These are phyloP conservation scores for Elephantulus edwardii DNA, from an alignment of 2,113 vertebrate genomes.

Conservation along the genomic window DNA sequence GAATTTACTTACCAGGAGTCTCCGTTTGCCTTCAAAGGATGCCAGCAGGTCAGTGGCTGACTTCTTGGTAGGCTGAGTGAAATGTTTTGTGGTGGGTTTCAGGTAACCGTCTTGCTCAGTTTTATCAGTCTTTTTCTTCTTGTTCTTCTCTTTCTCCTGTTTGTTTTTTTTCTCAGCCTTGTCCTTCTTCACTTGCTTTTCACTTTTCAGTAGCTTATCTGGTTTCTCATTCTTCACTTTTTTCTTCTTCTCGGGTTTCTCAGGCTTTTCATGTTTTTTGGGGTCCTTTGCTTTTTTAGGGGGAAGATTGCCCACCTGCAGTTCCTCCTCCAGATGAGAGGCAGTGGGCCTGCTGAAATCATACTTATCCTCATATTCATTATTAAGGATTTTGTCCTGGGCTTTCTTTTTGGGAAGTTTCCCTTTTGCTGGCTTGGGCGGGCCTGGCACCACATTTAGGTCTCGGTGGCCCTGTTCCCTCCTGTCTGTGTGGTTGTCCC, in stretches of 20 bases:
- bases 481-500: conserved; percentile 91
- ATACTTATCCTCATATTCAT: conserved; percentile 92
- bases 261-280: conserved; percentile 86
- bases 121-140: conserved; percentile 90
- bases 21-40: conserved; percentile 94
- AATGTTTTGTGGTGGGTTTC: conserved; percentile 86
- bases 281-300: conserved; percentile 87
- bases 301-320: conserved; percentile 76
- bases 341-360: conserved; percentile 83
- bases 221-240: conserved; percentile 87
- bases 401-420: conserved; percentile 89
- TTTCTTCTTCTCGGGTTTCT: conserved; percentile 92
- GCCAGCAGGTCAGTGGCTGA: conserved; percentile 89
- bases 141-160: conserved; percentile 88
- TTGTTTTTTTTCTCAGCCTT: conserved; percentile 90
- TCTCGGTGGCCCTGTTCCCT: conserved; percentile 84
- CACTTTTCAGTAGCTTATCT: conserved; percentile 84
- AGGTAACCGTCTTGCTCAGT: conserved; percentile 87
- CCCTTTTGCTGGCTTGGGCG: conserved; percentile 86
- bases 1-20: conserved; percentile 92
- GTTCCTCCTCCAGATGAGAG: conserved; percentile 85
- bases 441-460: conserved; percentile 76
- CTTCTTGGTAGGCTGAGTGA: conserved; percentile 82
- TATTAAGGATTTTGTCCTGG: conserved; percentile 88
- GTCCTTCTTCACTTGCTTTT: conserved; percentile 89